Evolutionary conservation across 2,113 vertebrate species (phyloP).

Genomic region (Coptodon bakossiorum): DNA sequence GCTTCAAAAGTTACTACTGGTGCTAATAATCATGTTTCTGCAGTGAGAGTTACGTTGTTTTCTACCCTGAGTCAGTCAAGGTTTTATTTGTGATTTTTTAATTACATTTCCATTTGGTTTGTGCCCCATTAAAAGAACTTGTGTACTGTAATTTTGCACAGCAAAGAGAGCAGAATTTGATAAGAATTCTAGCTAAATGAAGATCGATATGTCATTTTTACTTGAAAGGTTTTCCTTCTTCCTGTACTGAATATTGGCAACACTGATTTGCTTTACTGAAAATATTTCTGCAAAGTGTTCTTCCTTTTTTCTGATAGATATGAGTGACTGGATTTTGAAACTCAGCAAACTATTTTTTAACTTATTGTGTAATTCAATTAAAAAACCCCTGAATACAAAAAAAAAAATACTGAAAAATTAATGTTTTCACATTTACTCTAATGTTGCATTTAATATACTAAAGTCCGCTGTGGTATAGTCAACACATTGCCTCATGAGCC

Average conservation of each 20-base stretch:
- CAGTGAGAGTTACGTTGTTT: not conserved
- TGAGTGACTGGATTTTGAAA: slow-evolving; percentile 57
- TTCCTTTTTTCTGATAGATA: slow-evolving; percentile 17
- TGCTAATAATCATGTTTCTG: slow-evolving; percentile 13
- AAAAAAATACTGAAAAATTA: not conserved
- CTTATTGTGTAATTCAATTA: slow-evolving; percentile 70
- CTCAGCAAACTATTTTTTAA: slow-evolving; percentile 61
- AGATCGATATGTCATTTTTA: slow-evolving; percentile 39
- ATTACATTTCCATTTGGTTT: not conserved
- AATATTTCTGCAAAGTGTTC: not conserved
- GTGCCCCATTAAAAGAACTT: not conserved
- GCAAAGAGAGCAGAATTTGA: not conserved
- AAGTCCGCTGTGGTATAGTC: not conserved
- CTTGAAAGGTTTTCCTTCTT: slow-evolving; percentile 40
- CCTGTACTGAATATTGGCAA: not conserved
- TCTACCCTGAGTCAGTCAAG: not conserved
- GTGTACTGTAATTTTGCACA: slow-evolving; percentile 55
- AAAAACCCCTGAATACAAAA: slow-evolving; percentile 22
- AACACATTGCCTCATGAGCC: not conserved
- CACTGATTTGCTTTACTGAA: slow-evolving; percentile 16
- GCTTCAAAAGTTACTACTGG: slow-evolving; percentile 13
- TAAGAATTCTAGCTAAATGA: slow-evolving; percentile 41
- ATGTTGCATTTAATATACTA: not conserved
- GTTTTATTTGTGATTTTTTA: not conserved
- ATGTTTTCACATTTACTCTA: not conserved